Base-by-base conservation (phyloP, 2,888 invertebrate genomes). In the Coenonympha glycerion region DNA sequence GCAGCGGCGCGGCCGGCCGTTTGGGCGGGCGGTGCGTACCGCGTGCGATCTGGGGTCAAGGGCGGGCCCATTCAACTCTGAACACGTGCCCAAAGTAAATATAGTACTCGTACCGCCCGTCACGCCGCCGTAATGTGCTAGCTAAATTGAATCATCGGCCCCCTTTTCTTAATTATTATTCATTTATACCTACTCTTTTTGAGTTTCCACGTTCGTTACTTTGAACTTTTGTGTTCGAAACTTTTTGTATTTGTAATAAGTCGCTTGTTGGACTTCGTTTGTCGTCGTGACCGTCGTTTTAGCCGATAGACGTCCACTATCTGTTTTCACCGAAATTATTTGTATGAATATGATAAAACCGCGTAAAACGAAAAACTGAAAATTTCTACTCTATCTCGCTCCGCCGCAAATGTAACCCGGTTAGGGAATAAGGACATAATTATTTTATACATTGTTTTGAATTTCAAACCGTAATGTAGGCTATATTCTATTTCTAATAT, bases 41-140 rank as follows among this genome's bases (percentile, higher is more conserved):
- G 79, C 76, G 78, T 77, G 76, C 72, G 76, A 74, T 71, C 67
- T 71, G 73, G 76, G 86, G 85, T 86, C 86, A 86, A 84, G 86
- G 87, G 64, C 80, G 83, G 79, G 74, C 81, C 78, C 85, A 87
- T 87, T 87, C 82, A 87, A 69, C 65, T 73, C 74, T 62, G 73
- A 78, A 77, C 86, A 86, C 86, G 86, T 85, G 86, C 77, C 80
- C 69, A 79, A 83, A 81, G 84, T 86, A 86, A 86, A 86, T 84
- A 85, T 84, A 82, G 82, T 82, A 81, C 76, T 71, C 67, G 66
- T 67, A 69, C 57, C 63, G 63, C 19, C 63, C 61, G 76, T 79
- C 79, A 79, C 78, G 74, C 64, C 66, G 66, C 64, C 66, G 74
- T 73, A 71, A 73, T 68, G 63, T 65, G 26, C 45, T 26, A 45